Evolutionary conservation across 2,888 invertebrate genomes (phyloP), one percentile per base, ranked within the genome.

Genomic region (Eupeodes luniger): DNA sequence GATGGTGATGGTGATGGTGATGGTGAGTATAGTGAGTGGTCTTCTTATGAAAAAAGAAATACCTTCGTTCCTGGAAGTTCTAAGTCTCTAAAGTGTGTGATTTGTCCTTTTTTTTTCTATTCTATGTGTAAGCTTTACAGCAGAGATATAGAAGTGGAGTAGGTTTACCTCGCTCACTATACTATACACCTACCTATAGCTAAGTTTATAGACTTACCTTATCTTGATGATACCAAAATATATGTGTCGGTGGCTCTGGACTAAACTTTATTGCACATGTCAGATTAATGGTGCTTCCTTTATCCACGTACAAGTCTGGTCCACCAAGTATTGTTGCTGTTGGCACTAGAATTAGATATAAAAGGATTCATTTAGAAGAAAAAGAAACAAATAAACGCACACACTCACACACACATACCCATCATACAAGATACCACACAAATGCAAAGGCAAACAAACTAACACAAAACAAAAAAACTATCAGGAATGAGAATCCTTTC

Each of bases 151-250:
- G 2, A 27, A 40, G 5, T 40, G 6, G 9, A 40, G 40, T 19
- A 57, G 55, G 55, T 34, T 47, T 70, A 51, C 34, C n/a, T 16
- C 10, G 14, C 12, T 12, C 11, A 57, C 14, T 5, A 19, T 19
- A 19, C 19, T 19, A 19, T 19, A 19, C 19, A 19, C 19, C 19
- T 19, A 19, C 19, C 19, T 19, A 51, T 53, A 34, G 6, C 40
- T 16, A 19, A 6, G 12, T 66, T 7, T 77, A 55, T 66, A 74
- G 64, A 90, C 97, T 97, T 95, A 98, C 98, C 95, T 96, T 97
- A 94, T 98, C 97, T 95, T 98, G 97, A 95, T 98, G 98, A 95
- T 98, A 98, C 98, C 98, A 98, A 95, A 97, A 98, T 94, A 98
- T 98, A 95, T 97, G 98, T 91, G 97, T 97, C 90, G 98, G 98